phyloP scores from a whole-genome alignment of 1,140 invertebrate species.

The Spodoptera litura region DNA sequence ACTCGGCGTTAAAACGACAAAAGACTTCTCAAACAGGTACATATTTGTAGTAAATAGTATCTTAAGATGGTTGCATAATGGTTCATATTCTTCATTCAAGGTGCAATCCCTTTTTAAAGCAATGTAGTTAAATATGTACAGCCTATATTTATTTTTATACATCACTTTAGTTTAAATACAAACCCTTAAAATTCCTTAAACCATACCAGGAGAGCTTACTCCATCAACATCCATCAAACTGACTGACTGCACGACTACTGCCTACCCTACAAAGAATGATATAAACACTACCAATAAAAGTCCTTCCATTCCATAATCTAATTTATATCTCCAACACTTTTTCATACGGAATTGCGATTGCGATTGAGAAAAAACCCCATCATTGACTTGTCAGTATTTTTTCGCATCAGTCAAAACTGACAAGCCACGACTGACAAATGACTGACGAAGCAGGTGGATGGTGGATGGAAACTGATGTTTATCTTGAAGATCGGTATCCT shows the following conservation, averaged over 20 bases:
- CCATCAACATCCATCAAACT: neutral
- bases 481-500: slow-evolving; percentile 50
- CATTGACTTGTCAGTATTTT: slow-evolving; percentile 44
- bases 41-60: no score
- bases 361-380: slow-evolving; percentile 16
- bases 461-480: slow-evolving; percentile 41
- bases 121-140: no score
- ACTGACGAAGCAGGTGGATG: slow-evolving; percentile 48
- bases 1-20: no score
- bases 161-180: no score
- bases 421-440: slow-evolving; percentile 53
- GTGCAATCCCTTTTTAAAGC: no score
- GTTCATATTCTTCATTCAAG: no score
- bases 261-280: neutral
- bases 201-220: neutral
- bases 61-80: no score
- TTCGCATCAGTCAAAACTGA: slow-evolving; percentile 33
- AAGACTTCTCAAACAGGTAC: no score
- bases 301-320: slow-evolving; percentile 4
- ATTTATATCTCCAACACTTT: slow-evolving; percentile 31
- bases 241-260: neutral
- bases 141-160: no score
- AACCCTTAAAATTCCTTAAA: neutral
- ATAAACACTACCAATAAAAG: neutral
- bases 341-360: neutral